Conservation (phyloP, 2,888 invertebrate species). For the Epirrita christyi region DNA sequence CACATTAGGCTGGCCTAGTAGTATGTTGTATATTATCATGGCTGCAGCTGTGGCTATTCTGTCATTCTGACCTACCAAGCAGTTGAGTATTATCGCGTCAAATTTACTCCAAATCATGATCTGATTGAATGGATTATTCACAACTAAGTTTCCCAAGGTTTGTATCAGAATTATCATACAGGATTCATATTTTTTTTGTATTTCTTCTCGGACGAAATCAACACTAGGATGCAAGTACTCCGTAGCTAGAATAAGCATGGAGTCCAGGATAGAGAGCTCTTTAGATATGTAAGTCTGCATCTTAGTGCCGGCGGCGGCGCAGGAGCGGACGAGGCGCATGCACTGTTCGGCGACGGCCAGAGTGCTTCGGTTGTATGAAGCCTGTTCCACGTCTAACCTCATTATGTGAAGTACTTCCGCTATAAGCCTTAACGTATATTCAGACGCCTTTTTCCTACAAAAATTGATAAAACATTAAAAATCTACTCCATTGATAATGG, state of each 20-base stretch:
- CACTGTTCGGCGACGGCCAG: conserved; percentile 81
- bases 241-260: conserved; percentile 76
- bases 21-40: conserved; percentile 87
- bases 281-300: conserved; percentile 83
- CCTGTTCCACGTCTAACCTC: conserved; percentile 78
- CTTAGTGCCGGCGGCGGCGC: conserved; percentile 79
- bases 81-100: conserved; percentile 73
- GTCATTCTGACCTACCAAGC: conserved; percentile 77
- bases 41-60: conserved; percentile 80
- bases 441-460: conserved; percentile 81
- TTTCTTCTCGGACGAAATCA: conserved; percentile 72
- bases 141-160: conserved; percentile 84
- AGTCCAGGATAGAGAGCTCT: conserved; percentile 77
- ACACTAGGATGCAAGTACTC: conserved; percentile 76
- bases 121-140: conserved; percentile 82
- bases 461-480: not conserved
- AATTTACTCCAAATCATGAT: conserved; percentile 83
- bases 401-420: conserved; percentile 81
- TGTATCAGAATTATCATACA: conserved; percentile 83
- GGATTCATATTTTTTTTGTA: conserved; percentile 75
- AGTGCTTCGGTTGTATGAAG: conserved; percentile 77
- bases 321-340: conserved; percentile 80
- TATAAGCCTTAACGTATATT: conserved; percentile 78
- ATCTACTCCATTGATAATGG: no score
- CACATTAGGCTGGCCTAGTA: conserved; percentile 79